Evolutionary conservation across 2,888 invertebrate species (phyloP), one percentile per base, ranked within the genome.

Genomic region (Ophion ventricosus): DNA sequence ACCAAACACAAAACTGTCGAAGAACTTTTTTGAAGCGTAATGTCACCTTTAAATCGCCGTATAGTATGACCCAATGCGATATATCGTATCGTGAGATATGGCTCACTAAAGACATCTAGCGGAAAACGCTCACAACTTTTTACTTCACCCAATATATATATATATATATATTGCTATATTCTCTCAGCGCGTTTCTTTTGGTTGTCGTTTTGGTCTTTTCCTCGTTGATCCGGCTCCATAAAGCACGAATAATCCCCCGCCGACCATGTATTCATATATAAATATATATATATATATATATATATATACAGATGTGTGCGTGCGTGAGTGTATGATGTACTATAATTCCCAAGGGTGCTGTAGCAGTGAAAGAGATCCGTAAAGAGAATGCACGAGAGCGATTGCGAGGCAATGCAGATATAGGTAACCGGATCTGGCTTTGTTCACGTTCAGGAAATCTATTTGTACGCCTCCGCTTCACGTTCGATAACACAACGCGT

Each of bases 81-180:
- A n/a, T n/a, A n/a, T n/a, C n/a, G n/a, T n/a, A n/a, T n/a, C n/a
- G n/a, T n/a, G n/a, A n/a, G n/a, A n/a, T n/a, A n/a, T n/a, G n/a
- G n/a, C n/a, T n/a, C n/a, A n/a, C n/a, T n/a, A n/a, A n/a, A n/a
- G n/a, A n/a, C n/a, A n/a, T n/a, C n/a, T n/a, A n/a, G n/a, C n/a
- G n/a, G n/a, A n/a, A n/a, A n/a, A n/a, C n/a, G n/a, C n/a, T n/a
- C n/a, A n/a, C n/a, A n/a, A n/a, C n/a, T n/a, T n/a, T n/a, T n/a
- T n/a, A n/a, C n/a, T n/a, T n/a, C n/a, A 35, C 63, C 11, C 14
- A 10, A 54, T 70, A 86, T 87, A 87, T 86, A 84, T 86, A 87
- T 85, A 35, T 10, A 4, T 26, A 59, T 26, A 23, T 14, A 54
- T 17, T 14, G 67, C 43, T 73, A 57, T 54, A 72, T 70, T 76